Percentiles rank a stretch among this genome's conserved stretches.
phyloP scores from a whole-genome alignment of 1,140 invertebrate genomes.

The Anadara kagoshimensis region DNA sequence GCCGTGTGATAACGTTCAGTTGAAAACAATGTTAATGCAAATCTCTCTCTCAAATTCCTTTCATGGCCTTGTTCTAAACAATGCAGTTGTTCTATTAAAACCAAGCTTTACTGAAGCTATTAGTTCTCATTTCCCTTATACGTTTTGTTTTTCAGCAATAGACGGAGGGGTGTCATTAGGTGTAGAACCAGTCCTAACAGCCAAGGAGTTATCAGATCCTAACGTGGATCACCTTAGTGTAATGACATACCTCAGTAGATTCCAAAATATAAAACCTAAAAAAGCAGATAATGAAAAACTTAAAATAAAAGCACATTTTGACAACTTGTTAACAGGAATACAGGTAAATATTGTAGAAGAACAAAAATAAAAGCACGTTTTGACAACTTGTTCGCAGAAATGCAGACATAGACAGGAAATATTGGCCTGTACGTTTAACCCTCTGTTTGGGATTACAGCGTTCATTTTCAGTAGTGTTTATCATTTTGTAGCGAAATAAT shows the following conservation, averaged over 20 bases:
- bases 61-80: too few relatives aligned
- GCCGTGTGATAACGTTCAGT: too few relatives aligned
- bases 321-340: conserved; percentile 49
- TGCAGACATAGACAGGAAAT: too few relatives aligned
- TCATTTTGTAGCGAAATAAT: too few relatives aligned
- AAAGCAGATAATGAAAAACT: conserved; percentile 61
- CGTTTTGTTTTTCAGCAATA: conserved; percentile 60
- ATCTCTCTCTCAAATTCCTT: too few relatives aligned
- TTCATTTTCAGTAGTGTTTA: too few relatives aligned
- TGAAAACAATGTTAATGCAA: too few relatives aligned
- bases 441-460: too few relatives aligned
- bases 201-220: conserved; percentile 94
- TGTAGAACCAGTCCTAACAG: conserved; percentile 89
- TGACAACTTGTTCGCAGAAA: too few relatives aligned
- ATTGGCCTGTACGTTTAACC: too few relatives aligned
- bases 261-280: conserved; percentile 87
- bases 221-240: conserved; percentile 95
- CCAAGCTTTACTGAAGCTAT: too few relatives aligned
- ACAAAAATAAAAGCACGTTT: neutral
- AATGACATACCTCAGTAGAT: conserved; percentile 93
- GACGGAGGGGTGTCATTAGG: conserved; percentile 76
- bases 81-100: neutral
- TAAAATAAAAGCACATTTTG: conserved; percentile 49
- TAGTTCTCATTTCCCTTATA: too few relatives aligned
- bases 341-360: conserved; percentile 54